Evolutionary conservation across 30 jellyfish, hydroid and myxozoan species (phyloP), one percentile per base, ranked within the genome.

Genomic region (Turritopsis dohrnii): DNA sequence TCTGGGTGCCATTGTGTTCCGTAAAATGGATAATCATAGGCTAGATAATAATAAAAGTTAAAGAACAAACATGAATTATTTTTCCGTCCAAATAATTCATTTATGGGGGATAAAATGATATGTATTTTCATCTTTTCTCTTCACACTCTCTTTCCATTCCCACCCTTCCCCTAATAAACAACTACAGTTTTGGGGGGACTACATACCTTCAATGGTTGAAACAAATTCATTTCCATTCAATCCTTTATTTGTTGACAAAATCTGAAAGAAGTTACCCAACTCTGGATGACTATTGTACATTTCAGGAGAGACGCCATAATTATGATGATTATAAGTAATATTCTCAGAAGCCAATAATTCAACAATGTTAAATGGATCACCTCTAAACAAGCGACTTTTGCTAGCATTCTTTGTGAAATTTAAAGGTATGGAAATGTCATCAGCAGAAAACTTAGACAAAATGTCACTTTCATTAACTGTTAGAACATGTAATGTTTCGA

Each of bases 1-100:
- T 94, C 99, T 53, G 99, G 99, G 71, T 94, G 99, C 99, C 97
- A 94, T 72, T 94, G 99, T 54, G 94, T 80, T 25, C 90, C 98
- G 79, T 88, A 93, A 60, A 93, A 66, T 20, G 98, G 98, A 27
- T 26, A 77, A 9, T 92, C 72, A 7, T 18, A 28, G 7, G 96
- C 98, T 92, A 65, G 52, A 84, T 60, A 60, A 60, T 18, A 60
- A 60, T 18, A 60, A 18, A 60, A 60, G 22, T 21, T 23, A 0
- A 60, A n/a, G 13, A 41, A 41, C 9, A 41, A 41, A 41, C 13
- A 5, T 3, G 13, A 41, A 41, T 41, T 41, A 13, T 41, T 41
- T 3, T 41, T 41, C 60, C 13, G 60, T 41, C 9, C 60, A 41
- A 41, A 13, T 13, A 41, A 41, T n/a, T n/a, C 60, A 13, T 13